Conservation (phyloP, 2,888 invertebrate genomes). For the Lasioglossum pauxillum region DNA sequence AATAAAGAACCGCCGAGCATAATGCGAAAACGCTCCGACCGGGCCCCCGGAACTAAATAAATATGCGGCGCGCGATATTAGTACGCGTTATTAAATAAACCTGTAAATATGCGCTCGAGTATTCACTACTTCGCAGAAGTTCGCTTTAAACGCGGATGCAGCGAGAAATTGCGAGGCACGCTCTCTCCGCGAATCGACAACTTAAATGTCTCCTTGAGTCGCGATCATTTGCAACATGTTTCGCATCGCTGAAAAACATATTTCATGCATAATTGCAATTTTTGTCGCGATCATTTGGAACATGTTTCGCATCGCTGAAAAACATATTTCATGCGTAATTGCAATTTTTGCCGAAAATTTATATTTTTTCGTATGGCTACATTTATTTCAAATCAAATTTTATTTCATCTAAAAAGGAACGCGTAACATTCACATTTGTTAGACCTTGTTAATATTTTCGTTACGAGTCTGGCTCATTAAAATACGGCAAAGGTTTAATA, state of each 20-base stretch:
- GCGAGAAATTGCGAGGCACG: not conserved
- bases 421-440: no score
- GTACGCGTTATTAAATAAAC: slow-evolving; percentile 53
- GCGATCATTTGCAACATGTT: not conserved
- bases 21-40: slow-evolving; percentile 20
- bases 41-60: slow-evolving; percentile 34
- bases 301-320: not conserved
- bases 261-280: not conserved
- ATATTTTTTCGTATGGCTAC: no score
- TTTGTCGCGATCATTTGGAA: not conserved
- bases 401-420: no score
- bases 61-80: slow-evolving; percentile 37
- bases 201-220: not conserved
- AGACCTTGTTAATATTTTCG: no score
- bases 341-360: not conserved
- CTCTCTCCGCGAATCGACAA: not conserved
- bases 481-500: no score
- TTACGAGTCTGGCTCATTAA: no score
- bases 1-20: slow-evolving; percentile 35
- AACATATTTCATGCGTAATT: not conserved
- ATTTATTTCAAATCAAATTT: no score
- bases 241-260: not conserved
- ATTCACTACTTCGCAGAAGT: not conserved
- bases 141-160: not conserved
- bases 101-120: not conserved